Percentiles rank a stretch among this genome's conserved stretches.
Conservation (phyloP, 2,797 vertebrate species). For the Chiropotes sagulatus region DNA sequence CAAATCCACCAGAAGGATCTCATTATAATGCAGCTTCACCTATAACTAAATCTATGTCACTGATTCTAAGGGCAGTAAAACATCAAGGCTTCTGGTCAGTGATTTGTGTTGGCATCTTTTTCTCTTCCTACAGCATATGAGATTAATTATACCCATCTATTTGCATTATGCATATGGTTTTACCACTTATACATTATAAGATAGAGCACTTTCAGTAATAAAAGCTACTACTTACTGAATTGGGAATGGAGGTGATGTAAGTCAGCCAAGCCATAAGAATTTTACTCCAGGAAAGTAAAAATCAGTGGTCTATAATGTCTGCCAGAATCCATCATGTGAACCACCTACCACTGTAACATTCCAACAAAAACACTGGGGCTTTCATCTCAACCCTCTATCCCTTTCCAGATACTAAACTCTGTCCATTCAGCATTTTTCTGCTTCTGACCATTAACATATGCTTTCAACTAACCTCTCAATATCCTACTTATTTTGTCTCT, state of each 20-base stretch:
- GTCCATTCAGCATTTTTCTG: background rate
- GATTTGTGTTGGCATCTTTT: constrained; percentile 43
- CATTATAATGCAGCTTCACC: constrained; percentile 32
- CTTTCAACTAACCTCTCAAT: background rate
- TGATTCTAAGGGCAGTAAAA: constrained; percentile 36
- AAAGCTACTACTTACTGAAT: constrained; percentile 56
- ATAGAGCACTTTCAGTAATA: constrained; percentile 59
- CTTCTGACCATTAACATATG: background rate
- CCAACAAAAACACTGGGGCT: background rate
- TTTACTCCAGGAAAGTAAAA: constrained; percentile 18
- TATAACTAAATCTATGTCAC: constrained; percentile 17
- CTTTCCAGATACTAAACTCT: background rate
- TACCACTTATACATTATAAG: constrained; percentile 39
- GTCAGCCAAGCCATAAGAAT: background rate
- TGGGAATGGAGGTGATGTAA: background rate
- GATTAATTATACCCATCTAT: constrained; percentile 53
- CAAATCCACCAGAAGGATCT: constrained; percentile 37
- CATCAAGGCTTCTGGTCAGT: background rate
- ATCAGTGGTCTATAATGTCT: background rate
- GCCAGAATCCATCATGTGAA: background rate
- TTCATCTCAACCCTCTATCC: background rate
- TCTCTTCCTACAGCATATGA: constrained; percentile 15
- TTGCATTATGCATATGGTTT: constrained; percentile 40
- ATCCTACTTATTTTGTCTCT: background rate
- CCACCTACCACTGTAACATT: background rate